phyloP scores from a whole-genome alignment of 2,113 vertebrate genomes.

The Micronisus gabar region DNA sequence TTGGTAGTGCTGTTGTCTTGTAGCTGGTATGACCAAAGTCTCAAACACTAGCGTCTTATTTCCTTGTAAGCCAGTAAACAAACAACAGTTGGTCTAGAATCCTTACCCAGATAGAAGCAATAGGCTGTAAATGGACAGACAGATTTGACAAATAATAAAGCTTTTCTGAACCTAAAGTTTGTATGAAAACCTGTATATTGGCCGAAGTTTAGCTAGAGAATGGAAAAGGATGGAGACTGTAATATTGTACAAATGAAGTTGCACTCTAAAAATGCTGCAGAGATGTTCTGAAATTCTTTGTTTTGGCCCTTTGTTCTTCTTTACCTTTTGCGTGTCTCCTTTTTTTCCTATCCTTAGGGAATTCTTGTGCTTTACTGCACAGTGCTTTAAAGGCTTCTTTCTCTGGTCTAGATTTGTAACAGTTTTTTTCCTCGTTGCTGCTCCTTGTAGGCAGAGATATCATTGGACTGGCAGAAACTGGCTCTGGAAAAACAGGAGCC shows the following conservation, averaged over 20 bases:
- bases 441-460: constrained; percentile 82
- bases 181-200: not conserved
- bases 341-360: not conserved
- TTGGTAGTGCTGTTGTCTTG: not conserved
- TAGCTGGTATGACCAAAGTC: not conserved
- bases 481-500: constrained; percentile 95
- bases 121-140: not conserved
- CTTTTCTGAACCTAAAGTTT: not conserved
- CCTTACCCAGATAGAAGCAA: not conserved
- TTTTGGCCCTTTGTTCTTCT: not conserved
- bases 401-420: not conserved
- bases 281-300: not conserved
- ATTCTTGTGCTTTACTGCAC: not conserved
- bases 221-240: not conserved
- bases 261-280: not conserved
- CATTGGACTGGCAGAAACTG: constrained; percentile 95
- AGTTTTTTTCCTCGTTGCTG: not conserved
- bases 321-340: not conserved
- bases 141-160: not conserved
- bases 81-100: not conserved
- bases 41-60: not conserved
- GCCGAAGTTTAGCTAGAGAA: not conserved
- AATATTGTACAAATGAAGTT: not conserved
- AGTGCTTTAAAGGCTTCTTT: not conserved
- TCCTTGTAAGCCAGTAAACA: not conserved